Conservation (phyloP, 2,888 invertebrate genomes). For the Drosophila dives region DNA sequence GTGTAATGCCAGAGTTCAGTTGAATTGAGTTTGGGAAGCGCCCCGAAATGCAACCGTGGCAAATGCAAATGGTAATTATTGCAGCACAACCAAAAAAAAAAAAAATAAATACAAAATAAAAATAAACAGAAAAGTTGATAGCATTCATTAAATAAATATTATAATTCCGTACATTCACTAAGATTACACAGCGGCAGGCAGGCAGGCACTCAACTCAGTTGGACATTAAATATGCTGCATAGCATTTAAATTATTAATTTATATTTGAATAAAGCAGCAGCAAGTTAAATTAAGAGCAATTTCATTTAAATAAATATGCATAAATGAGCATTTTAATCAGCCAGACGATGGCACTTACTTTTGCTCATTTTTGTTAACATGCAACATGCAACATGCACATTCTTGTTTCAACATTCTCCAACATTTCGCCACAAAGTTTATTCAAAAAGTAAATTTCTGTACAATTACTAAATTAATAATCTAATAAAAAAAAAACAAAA, state of each 20-base stretch:
- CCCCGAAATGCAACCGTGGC: constrained; percentile 18
- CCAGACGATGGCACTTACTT: constrained; percentile 30
- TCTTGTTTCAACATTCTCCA: not conserved
- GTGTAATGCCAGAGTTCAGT: constrained; percentile 3
- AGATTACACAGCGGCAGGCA: constrained; percentile 51
- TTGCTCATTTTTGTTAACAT: constrained; percentile 36
- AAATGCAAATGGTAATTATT: constrained; percentile 51
- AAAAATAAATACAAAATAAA: not conserved
- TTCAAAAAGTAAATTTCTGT: not conserved
- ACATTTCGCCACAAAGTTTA: not conserved
- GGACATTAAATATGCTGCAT: constrained; percentile 65
- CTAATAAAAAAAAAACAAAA: not conserved
- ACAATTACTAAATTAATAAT: not conserved
- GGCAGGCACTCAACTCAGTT: constrained; percentile 15
- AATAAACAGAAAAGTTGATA: constrained; percentile 45
- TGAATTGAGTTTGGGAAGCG: constrained; percentile 8
- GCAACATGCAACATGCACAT: not conserved
- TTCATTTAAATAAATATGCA: constrained; percentile 77
- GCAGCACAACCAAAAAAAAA: not conserved
- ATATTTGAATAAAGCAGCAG: constrained; percentile 69
- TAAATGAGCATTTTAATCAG: constrained; percentile 61
- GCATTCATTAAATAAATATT: constrained; percentile 76
- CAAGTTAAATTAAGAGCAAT: constrained; percentile 75
- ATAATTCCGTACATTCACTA: constrained; percentile 65
- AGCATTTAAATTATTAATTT: constrained; percentile 74